Conservation (phyloP, 2,113 vertebrate genomes). For the Neomonachus schauinslandi region DNA sequence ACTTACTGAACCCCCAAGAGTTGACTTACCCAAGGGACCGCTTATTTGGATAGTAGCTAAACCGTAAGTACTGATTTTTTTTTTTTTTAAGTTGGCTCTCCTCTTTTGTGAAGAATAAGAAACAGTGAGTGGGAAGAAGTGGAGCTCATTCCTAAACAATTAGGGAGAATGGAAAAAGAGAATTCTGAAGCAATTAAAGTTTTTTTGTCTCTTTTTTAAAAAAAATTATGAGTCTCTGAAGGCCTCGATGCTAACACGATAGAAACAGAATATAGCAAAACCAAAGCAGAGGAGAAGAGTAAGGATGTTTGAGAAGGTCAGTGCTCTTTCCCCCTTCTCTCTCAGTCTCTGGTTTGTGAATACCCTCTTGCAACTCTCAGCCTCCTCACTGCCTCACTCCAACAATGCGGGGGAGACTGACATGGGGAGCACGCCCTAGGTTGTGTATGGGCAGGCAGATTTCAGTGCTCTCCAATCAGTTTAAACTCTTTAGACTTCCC, state of each 20-base stretch:
- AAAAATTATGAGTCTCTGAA: background rate
- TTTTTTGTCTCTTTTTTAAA: background rate
- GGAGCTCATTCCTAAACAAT: background rate
- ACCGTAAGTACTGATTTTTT: background rate
- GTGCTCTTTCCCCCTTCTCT: background rate
- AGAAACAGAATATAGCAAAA: background rate
- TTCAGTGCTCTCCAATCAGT: background rate
- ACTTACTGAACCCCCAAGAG: background rate
- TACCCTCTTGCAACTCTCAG: background rate
- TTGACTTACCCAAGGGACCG: background rate
- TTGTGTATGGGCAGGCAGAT: background rate
- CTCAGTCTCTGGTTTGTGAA: background rate
- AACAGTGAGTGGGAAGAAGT: background rate
- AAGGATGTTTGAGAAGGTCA: too few relatives aligned
- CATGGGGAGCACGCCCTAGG: background rate
- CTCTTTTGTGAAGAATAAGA: background rate
- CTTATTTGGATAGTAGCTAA: background rate
- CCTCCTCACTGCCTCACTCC: background rate
- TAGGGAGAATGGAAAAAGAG: background rate
- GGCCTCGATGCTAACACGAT: background rate
- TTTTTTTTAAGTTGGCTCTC: background rate
- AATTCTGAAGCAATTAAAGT: background rate
- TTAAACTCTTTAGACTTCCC: background rate
- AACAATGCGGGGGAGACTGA: rapidly evolving
- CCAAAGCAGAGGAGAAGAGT: background rate